Base-by-base conservation (phyloP, 64 coral and sea anemone genomes). In the Montipora efflorescens region DNA sequence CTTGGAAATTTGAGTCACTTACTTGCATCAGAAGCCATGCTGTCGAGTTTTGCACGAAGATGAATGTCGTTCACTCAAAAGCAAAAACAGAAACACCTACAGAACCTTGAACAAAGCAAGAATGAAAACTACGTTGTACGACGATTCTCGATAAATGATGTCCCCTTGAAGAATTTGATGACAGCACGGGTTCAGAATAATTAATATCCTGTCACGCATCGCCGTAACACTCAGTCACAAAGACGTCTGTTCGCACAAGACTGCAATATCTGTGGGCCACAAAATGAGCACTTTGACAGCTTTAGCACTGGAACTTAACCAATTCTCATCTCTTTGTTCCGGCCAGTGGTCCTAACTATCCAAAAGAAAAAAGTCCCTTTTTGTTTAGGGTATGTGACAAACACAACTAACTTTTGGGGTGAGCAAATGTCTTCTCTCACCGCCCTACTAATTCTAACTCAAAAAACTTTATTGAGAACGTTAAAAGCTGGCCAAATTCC, bases 121-220 rank as follows among this genome's bases (percentile, higher is more conserved):
- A 86, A 72, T 86, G 82, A 15, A 84, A 81, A 25, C 79, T 81
- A 59, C 19, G 51, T 13, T 22, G 21, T 5, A 5, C 5, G 28
- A 50, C 19, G 68, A 70, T 71, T 86, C 47, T 16, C 47, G 19
- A 9, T 45, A 48, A 86, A 20, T 86, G 59, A 67, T 61, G 16
- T 67, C 36, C 15, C 74, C 20, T 71, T 5, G 19, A 21, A 59
- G 58, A 43, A 61, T 67, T 44, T 58, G 49, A 80, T 68, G 47
- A 86, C 82, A 72, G 66, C 82, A 86, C 62, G 82, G 49, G 19
- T 20, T 72, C 82, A 45, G 44, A 67, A 48, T 83, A 43, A 83
- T 86, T 69, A 49, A 64, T 64, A 64, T 4, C 19, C 3, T 49
- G 82, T 86, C 82, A 86, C 82, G 82, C 82, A 86, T 71, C 45